Conservation (phyloP, 1,140 invertebrate species). For the Nephotettix cincticeps region DNA sequence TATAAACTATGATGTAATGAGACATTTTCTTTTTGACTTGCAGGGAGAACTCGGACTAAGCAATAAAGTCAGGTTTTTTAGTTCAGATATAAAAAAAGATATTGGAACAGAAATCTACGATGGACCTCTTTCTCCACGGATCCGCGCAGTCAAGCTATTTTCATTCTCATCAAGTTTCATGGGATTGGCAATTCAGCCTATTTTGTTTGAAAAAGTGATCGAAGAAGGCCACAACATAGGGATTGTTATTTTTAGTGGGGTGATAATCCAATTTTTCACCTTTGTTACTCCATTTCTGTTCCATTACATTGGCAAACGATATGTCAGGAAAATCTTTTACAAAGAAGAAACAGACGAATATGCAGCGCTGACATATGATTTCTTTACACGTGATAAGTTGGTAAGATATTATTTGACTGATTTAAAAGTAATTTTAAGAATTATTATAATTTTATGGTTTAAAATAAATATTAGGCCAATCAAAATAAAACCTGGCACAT, state of each 20-base stretch:
- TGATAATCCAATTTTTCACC: conserved; percentile 73
- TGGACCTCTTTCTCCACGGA: conserved; percentile 63
- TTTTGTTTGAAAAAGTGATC: conserved; percentile 61
- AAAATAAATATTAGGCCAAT: too few relatives aligned
- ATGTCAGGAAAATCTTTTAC: conserved; percentile 76
- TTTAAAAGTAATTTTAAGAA: too few relatives aligned
- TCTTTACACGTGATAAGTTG: conserved; percentile 63
- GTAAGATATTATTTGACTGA: too few relatives aligned
- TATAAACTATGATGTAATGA: too few relatives aligned
- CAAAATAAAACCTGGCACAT: too few relatives aligned
- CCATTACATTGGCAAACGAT: conserved; percentile 81
- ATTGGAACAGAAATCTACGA: conserved; percentile 53
- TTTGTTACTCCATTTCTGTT: conserved; percentile 79
- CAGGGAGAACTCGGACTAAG: too few relatives aligned
- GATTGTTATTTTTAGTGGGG: conserved; percentile 59
- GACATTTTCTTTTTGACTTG: too few relatives aligned
- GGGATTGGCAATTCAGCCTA: conserved; percentile 70
- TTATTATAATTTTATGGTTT: too few relatives aligned
- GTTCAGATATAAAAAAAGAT: neutral
- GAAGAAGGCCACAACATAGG: conserved; percentile 54
- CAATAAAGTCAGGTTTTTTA: too few relatives aligned
- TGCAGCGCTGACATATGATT: conserved; percentile 65
- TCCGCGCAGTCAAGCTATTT: conserved; percentile 75
- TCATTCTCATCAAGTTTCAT: conserved; percentile 71
- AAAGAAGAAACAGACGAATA: conserved; percentile 62